A percentile compares a stretch with the other conserved stretches of the same genome.
phyloP scores from a whole-genome alignment of 1,140 invertebrate species.

The Drusus annulatus region DNA sequence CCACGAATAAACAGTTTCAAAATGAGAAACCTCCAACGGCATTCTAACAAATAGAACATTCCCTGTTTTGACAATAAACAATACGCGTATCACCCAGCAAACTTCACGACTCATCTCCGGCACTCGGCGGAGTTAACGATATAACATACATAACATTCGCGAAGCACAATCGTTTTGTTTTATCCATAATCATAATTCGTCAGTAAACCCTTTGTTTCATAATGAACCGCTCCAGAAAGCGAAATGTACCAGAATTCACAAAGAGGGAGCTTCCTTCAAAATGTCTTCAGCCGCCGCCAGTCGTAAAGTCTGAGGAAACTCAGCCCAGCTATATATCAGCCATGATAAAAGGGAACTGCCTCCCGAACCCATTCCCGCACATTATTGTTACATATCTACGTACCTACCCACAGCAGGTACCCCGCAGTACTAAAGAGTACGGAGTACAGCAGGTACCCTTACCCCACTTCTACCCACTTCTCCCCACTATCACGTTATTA shows the following conservation, averaged over 20 bases:
- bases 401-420: neutral
- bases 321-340: conserved; percentile 28
- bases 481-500: conserved; percentile 24
- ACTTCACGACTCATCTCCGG: no score
- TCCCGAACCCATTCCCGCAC: conserved; percentile 1
- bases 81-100: no score
- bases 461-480: neutral
- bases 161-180: no score
- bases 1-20: no score
- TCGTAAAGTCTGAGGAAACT: conserved; percentile 30
- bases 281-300: conserved; percentile 42
- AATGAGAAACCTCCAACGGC: no score
- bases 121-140: no score
- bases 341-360: conserved; percentile 36
- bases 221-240: conserved; percentile 32
- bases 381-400: conserved; percentile 7
- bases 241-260: conserved; percentile 35
- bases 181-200: neutral
- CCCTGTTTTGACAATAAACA: no score
- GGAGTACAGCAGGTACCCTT: neutral
- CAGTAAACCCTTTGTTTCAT: neutral
- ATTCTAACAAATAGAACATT: no score
- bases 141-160: no score
- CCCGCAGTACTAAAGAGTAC: no score
- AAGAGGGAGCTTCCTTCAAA: conserved; percentile 38